phyloP scores from a whole-genome alignment of 37 sponge, comb jelly and placozoan species.

The Oscarella lobularis region DNA sequence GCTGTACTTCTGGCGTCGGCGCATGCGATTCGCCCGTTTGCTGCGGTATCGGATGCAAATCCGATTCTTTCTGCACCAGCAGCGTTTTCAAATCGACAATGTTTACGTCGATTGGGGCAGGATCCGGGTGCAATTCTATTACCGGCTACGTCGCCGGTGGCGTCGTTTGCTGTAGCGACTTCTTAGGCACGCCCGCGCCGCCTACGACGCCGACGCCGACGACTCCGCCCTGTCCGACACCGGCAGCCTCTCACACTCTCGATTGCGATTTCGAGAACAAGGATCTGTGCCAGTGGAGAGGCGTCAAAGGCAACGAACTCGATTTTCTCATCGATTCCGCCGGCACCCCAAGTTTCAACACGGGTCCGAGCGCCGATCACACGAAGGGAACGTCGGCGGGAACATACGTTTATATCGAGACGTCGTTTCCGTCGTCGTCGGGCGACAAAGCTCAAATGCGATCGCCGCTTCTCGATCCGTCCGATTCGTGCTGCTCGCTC shows the following conservation, averaged over 20 bases:
- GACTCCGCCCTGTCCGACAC: neutral
- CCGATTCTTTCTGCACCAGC: too few relatives aligned
- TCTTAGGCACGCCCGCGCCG: too few relatives aligned
- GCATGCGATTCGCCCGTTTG: neutral
- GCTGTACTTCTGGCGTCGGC: neutral
- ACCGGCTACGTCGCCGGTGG: too few relatives aligned
- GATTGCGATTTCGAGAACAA: neutral
- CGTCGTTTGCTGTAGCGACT: too few relatives aligned
- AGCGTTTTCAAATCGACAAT: too few relatives aligned
- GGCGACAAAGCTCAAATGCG: constrained; percentile 14
- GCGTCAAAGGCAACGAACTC: neutral
- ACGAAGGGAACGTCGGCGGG: constrained; percentile 21
- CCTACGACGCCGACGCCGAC: neutral
- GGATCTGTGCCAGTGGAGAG: constrained; percentile 18
- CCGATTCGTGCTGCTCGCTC: constrained; percentile 10
- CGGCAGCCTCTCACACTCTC: neutral
- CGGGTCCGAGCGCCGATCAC: constrained; percentile 24
- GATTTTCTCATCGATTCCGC: constrained; percentile 14
- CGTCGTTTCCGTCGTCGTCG: constrained; percentile 9
- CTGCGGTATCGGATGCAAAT: constrained; percentile 7
- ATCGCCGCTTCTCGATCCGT: constrained; percentile 3
- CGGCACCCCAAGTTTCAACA: constrained; percentile 11
- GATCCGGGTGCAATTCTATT: too few relatives aligned
- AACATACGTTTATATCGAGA: constrained; percentile 26
- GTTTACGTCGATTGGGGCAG: too few relatives aligned